Evolutionary conservation across 2,113 vertebrate species (phyloP), one percentile per base, ranked within the genome.

Genomic region (Microtus montanus): DNA sequence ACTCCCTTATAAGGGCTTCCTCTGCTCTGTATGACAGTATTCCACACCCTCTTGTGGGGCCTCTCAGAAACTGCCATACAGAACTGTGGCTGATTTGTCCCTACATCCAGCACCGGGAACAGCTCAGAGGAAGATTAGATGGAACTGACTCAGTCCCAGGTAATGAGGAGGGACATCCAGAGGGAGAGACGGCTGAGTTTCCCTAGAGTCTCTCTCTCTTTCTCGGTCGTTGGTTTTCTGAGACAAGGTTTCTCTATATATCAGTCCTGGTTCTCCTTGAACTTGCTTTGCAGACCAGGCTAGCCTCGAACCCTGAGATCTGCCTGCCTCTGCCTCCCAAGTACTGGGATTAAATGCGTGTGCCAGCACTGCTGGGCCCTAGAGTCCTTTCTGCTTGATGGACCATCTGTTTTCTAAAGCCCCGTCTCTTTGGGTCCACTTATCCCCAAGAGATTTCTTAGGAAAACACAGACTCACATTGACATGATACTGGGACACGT

Each of bases 401-500:
- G 7, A 30, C 30, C 41, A 33, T 4, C 28, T 30, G 44, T 74
- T 74, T 64, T 35, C 49, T 15, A 14, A 20, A 74, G 19, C 7
- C 12, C 22, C 17, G 0, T 20, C 47, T 70, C 44, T 13, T 5
- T 11, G 30, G 63, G n/a, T 26, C 49, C 9, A 24, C 68, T 12
- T 49, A 30, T 61, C 15, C 47, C 75, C 13, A 4, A 22, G n/a
- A 33, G 8, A 14, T 5, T 7, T 47, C 49, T 63, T 1, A 5
- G 3, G 11, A 26, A 38, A 47, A 12, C 3, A 14, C 17, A 58
- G 61, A 96, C 95, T 97, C 90, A 98, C 98, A 14, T 98, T 98
- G 63, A 98, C 98, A 11, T 93, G 93, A n/a, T 98, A 98, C 86
- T 98, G 98, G 38, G 98, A 98, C 1, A 98, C 96, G 0, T 98